Conservation (phyloP, 1,140 invertebrate species). For the Gonatopus flavifemur region DNA sequence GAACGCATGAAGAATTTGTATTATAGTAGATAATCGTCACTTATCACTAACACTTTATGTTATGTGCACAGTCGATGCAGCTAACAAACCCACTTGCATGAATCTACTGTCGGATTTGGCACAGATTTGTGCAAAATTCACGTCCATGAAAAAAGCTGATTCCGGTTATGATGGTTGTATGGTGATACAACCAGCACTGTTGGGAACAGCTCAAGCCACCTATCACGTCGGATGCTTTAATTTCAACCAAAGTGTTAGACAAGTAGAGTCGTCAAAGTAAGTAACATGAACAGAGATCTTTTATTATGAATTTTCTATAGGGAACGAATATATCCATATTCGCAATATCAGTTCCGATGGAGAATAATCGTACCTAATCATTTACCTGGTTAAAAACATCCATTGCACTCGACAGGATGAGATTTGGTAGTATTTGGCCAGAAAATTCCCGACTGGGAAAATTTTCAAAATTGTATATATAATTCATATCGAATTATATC, state of each 20-base stretch:
- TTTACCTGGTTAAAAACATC: no score
- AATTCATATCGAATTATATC: no score
- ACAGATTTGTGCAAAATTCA: constrained; percentile 59
- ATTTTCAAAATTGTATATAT: no score
- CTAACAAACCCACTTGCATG: constrained; percentile 57
- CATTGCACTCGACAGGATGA: no score
- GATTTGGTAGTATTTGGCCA: no score
- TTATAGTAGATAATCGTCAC: neutral
- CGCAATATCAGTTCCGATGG: no score
- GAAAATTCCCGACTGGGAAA: no score
- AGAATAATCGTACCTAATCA: no score
- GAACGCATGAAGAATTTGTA: neutral
- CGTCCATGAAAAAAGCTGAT: constrained; percentile 43
- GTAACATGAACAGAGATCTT: constrained; percentile 20
- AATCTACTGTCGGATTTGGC: constrained; percentile 58
- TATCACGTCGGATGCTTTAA: constrained; percentile 60
- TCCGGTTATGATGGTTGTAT: constrained; percentile 55
- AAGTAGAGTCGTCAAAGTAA: constrained; percentile 45
- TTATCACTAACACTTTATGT: neutral
- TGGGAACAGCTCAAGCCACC: constrained; percentile 54
- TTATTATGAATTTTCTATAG: no score
- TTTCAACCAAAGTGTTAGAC: constrained; percentile 54
- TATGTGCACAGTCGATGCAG: constrained; percentile 42
- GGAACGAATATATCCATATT: no score
- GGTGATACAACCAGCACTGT: constrained; percentile 56